A percentile compares a stretch with the other conserved stretches of the same genome.
phyloP scores from a whole-genome alignment of 2,888 invertebrate genomes.

The Lottia gigantea region DNA sequence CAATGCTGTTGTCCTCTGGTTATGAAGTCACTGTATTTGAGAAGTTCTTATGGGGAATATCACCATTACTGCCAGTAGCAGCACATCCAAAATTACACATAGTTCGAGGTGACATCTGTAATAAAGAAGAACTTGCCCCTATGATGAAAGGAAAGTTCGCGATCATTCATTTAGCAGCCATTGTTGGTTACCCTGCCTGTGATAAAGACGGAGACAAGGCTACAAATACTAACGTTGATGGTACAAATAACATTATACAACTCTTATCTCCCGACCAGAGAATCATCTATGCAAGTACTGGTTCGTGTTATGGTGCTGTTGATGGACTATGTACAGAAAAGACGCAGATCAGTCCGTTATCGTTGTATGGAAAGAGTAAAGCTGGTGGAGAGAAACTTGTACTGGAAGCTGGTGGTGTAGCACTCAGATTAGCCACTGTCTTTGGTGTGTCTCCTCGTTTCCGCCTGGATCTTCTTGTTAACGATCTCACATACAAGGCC shows the following conservation, averaged over 20 bases:
- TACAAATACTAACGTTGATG: conserved; percentile 57
- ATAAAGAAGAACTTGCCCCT: conserved; percentile 45
- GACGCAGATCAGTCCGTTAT: conserved; percentile 64
- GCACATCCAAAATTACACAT: conserved; percentile 46
- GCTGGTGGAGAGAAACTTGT: conserved; percentile 62
- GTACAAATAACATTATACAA: conserved; percentile 55
- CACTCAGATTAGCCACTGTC: conserved; percentile 65
- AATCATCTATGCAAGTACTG: conserved; percentile 65
- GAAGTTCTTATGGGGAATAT: conserved; percentile 61
- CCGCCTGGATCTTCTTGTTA: conserved; percentile 65
- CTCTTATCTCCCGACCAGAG: conserved; percentile 56
- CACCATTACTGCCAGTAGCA: conserved; percentile 53
- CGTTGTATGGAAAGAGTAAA: conserved; percentile 65
- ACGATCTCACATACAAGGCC: conserved; percentile 63
- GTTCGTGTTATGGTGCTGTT: conserved; percentile 67
- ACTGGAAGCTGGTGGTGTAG: conserved; percentile 55
- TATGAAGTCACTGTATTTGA: conserved; percentile 65
- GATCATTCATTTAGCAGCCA: conserved; percentile 66
- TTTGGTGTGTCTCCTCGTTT: conserved; percentile 66
- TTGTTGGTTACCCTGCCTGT: conserved; percentile 68
- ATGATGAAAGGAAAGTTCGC: conserved; percentile 51
- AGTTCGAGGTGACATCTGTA: conserved; percentile 58
- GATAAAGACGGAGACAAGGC: conserved; percentile 62
- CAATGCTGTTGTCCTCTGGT: conserved; percentile 61
- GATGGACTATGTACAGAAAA: conserved; percentile 65